These are phyloP conservation scores for Oreochromis tanganicae DNA, from an alignment of 2,113 vertebrate genomes.

Conservation along the genomic window DNA sequence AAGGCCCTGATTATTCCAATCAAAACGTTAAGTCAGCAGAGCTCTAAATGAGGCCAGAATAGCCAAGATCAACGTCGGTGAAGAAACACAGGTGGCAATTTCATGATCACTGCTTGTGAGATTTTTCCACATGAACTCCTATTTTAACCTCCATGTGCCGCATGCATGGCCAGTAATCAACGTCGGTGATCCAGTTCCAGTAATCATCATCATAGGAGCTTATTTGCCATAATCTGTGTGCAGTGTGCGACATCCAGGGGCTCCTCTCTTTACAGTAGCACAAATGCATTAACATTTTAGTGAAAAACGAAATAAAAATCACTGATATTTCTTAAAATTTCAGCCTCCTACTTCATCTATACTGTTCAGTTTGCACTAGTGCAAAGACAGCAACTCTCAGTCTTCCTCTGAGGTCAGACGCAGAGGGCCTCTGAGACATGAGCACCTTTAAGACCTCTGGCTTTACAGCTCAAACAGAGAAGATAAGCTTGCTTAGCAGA, in stretches of 20 bases:
- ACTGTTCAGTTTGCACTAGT: neutral
- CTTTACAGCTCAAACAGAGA: constrained; percentile 29
- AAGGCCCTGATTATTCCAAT: constrained; percentile 47
- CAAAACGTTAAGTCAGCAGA: constrained; percentile 49
- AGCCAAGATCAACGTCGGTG: constrained; percentile 44
- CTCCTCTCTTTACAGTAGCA: neutral
- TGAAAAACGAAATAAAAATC: neutral
- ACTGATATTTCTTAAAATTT: neutral
- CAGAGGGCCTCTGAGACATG: neutral
- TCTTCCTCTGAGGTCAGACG: neutral
- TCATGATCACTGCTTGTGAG: constrained; percentile 19
- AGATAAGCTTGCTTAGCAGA: constrained; percentile 20
- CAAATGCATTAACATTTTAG: neutral
- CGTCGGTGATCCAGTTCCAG: neutral
- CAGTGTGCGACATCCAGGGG: neutral
- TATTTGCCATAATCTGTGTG: neutral
- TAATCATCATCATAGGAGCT: neutral
- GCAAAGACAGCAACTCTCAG: neutral
- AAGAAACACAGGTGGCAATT: constrained; percentile 55
- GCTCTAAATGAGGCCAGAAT: constrained; percentile 2
- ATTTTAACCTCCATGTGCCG: neutral
- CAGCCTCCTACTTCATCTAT: neutral
- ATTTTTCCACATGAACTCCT: constrained; percentile 29
- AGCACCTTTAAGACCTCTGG: constrained; percentile 32
- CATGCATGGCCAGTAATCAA: neutral